Evolutionary conservation across 2,113 vertebrate genomes (phyloP).

Genomic region (Panthera tigris): DNA sequence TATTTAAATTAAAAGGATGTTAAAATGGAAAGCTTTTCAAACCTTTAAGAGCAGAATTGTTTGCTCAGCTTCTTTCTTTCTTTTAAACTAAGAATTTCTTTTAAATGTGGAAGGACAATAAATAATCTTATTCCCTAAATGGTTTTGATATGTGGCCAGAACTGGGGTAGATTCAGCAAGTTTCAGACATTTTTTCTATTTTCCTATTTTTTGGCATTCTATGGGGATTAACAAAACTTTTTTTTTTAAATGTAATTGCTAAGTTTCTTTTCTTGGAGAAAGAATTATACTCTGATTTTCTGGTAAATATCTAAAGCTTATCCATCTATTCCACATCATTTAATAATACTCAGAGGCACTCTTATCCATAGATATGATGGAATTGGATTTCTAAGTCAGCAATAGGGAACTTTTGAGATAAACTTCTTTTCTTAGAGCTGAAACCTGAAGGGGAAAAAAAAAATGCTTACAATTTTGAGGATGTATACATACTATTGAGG

Average conservation of each 20-base stretch:
- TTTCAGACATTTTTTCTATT: conserved; percentile 58
- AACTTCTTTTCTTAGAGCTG: conserved; percentile 48
- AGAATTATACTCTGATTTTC: conserved; percentile 67
- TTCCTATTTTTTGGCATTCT: not conserved
- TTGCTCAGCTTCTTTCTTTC: not conserved
- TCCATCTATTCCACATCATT: conserved; percentile 75
- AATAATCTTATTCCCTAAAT: not conserved
- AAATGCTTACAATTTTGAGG: not conserved
- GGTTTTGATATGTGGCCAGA: not conserved
- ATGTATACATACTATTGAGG: not conserved
- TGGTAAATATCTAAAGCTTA: conserved; percentile 78
- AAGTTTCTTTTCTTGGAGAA: conserved; percentile 77
- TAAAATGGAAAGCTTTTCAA: not conserved
- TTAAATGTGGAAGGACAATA: not conserved
- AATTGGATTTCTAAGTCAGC: conserved; percentile 77
- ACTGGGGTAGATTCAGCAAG: not conserved
- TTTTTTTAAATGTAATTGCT: conserved; percentile 62
- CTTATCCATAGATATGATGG: conserved; percentile 76
- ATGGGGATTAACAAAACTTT: conserved; percentile 50
- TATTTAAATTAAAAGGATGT: not conserved
- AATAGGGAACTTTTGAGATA: conserved; percentile 56
- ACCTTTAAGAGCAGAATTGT: not conserved
- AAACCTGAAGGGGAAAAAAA: not conserved
- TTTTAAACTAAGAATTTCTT: conserved; percentile 11
- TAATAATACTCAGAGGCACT: conserved; percentile 72